Base-by-base conservation (phyloP, 2,888 invertebrate species). In the Andrena bicolor region DNA sequence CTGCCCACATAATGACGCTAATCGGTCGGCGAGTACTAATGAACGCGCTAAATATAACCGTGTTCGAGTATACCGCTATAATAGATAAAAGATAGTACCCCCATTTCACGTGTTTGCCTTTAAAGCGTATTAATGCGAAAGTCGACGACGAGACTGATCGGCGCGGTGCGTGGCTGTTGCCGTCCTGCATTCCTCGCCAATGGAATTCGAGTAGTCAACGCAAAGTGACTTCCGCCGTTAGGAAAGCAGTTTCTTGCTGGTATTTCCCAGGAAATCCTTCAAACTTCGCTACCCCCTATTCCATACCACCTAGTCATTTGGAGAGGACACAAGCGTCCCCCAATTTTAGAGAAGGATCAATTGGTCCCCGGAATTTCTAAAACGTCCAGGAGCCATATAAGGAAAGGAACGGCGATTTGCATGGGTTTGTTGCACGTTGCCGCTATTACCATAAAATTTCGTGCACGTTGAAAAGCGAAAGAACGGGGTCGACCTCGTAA, bases 61-160 rank as follows among this genome's bases (percentile, higher is more conserved):
- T 7, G 82, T 78, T 84, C 82, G 77, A 86, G 86, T 88, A 82
- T 90, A 91, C 91, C 91, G 91, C 90, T 91, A 91, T 70, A 64
- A 83, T 80, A 89, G 89, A 89, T 90, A 86, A 83, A 65, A 87
- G 91, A 91, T 91, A 91, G 80, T 85, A 89, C 91, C 91, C 91
- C 86, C 90, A 91, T 91, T 90, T 88, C 76, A 80, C 71, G 79
- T 78, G 80, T 80, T 71, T 26, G 13, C 66, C 61, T 77, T 56
- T 35, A 32, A 70, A 80, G 72, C 64, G 68, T 76, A 87, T 84
- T 83, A 74, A 85, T 53, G 84, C 80, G 85, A 85, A 86, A 87
- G 80, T 81, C 66, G 63, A 60, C 71, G 58, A 61, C 63, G 69
- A 63, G 65, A 63, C 73, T n/a, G 82, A 82, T 79, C 58, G 72